Evolutionary conservation across 1,140 invertebrate species (phyloP), one percentile per base, ranked within the genome.

Genomic region (Drosophila orena): DNA sequence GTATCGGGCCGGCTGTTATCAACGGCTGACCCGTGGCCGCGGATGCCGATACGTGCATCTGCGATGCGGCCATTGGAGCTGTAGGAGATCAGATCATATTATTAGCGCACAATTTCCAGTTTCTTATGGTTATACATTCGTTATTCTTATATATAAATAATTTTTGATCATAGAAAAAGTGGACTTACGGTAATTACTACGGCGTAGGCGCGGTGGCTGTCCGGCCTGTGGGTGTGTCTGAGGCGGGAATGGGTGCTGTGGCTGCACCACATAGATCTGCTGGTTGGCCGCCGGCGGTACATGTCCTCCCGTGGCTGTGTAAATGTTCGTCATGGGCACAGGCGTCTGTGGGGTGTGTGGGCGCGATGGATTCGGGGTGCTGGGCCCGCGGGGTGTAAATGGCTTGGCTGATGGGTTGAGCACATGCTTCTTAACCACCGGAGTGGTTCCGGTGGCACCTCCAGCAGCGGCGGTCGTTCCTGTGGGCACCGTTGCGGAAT

Each of bases 341-440:
- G 96, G 96, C 24, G 97, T 97, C 91, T 97, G 96, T 34, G 97
- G 97, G 11, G 97, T 97, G 86, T 97, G 96, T 24, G 97, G 96
- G 44, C 97, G 93, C 79, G 94, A 94, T 52, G 93, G 94, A 77
- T 93, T 94, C 5, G 94, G 94, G 24, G 94, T 94, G 74, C 93
- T 93, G 40, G 94, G 94, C 92, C 95, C 96, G 89, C 97, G 94
- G n/a, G 97, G 96, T 68, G 96, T 96, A 91, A 98, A 98, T 6
- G 96, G 94, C 90, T 97, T 97, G 22, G 96, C 95, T 81, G 96
- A 96, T 20, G 97, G 97, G 94, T 97, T 98, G 52, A 95, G 93
- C 50, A 91, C 89, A 17, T 92, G 91, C 56, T 91, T 92, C 64
- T 92, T 92, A 0, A 92, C 95, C 94, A 43, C 94, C 12, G 89